Evolutionary conservation across 2,797 vertebrate genomes (phyloP), one percentile per base, ranked within the genome.

Genomic region (Nannoperca obscura): DNA sequence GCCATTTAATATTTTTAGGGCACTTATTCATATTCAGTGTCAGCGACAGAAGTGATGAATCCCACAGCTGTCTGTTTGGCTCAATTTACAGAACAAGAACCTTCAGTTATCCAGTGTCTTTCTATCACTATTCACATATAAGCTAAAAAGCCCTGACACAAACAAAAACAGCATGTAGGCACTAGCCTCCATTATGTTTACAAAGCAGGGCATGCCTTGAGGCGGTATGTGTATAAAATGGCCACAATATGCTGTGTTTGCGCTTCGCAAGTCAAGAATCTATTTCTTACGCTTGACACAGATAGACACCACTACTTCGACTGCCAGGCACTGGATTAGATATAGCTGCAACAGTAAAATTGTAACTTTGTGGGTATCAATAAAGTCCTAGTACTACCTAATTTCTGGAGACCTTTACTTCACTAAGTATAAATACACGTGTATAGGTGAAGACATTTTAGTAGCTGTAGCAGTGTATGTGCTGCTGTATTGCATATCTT

Each of bases 141-240:
- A 66, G 40, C 67, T 60, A 32, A 79, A 86, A 84, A 74, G 24
- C n/a, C 44, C 64, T 68, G 75, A 86, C 68, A 78, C 42, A 58
- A 66, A 85, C 64, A 84, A 74, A 78, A 83, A 80, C 60, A 66
- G 44, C 40, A 38, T 68, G 76, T 44, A 74, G 76, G n/a, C 52
- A 73, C 53, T 36, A 67, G 62, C 27, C 54, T 76, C 58, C 52
- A 68, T 76, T 76, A 72, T 76, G 54, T 83, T 75, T 75, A 82
- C 50, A 81, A 71, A 71, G 68, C 40, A 52, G 52, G 63, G 57
- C 50, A 75, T 50, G 59, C 49, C 72, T 80, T 59, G 15, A 61
- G 73, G 69, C 54, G 17, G 42, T 27, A 27, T 69, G 50, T 62
- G 52, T 80, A 53, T 58, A 77, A 77, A 76, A 81, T 82, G 34